Base-by-base conservation (phyloP, 2,797 vertebrate species). In the Pogonophryne albipinna region DNA sequence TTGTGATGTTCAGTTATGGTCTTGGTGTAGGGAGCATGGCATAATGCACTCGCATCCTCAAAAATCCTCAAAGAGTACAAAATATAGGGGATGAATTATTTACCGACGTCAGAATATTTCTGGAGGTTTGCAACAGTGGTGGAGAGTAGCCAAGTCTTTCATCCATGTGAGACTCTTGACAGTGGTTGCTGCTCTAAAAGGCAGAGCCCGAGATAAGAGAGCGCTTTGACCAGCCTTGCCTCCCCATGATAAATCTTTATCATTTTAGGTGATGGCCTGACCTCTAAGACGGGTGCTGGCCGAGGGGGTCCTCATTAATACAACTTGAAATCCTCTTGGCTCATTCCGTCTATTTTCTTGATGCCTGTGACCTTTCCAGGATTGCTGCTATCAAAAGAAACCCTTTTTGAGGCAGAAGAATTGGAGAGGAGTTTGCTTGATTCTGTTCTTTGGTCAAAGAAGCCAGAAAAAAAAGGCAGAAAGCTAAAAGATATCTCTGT, bases 261-360 rank as follows among this genome's bases (percentile, higher is more conserved):
- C 94, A 94, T 95, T 95, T 95, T 94, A 91, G 94, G 92, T 95
- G 95, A 95, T 95, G 94, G 94, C 82, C 89, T 95, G 93, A 95
- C 94, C 95, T 95, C 94, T 94, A 91, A 93, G 91, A 92, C 55
- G 88, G 89, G 68, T 86, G 89, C 90, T 82, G 92, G 94, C 85
- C 85, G 74, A 93, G 90, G 87, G 83, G 90, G 87, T 91, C 83
- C 92, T 95, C 95, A 95, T 96, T 96, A 96, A 95, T 95, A 95
- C 93, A 95, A 91, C 94, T 95, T 94, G 91, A 93, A 93, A 95
- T 93, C 89, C 91, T 93, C 88, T 85, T 76, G 91, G 90, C 89
- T 94, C 91, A 92, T 95, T 94, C 92, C 76, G 87, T 91, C 89
- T 94, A 93, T 94, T 95, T 95, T 91, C 89, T 87, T 94, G 93